Evolutionary conservation across 53 echinoderm and acorn worm genomes (phyloP), one percentile per base, ranked within the genome.

Genomic region (Henricia sp.): DNA sequence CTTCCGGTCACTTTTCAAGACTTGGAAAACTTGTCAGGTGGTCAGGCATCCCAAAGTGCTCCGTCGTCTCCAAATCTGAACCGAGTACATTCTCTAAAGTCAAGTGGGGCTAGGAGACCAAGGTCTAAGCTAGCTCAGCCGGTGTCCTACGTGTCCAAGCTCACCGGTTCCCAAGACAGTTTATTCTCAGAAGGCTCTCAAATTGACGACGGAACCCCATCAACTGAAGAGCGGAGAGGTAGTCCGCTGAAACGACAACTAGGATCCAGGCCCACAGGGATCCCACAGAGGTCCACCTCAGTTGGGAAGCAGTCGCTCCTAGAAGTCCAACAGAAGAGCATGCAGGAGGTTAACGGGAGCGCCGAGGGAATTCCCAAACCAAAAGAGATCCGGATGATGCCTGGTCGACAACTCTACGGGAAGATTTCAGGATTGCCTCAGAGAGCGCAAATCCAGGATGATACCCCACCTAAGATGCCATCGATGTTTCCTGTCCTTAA

Each of bases 41-140:
- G 63, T 60, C 20, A 62, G 48, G 48, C 19, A 27, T 36, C 80
- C 44, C 33, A 57, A 23, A 64, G 13, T 12, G 23, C 25, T 3
- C 36, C 43, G 20, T 28, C 27, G 12, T 80, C 80, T 32, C 63
- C 63, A n/a, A 63, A 23, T 36, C 48, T 17, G 20, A 80, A 80
- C 36, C 48, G 63, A 38, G 64, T 1, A 20, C n/a, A 20, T 30
- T 6, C 30, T 46, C 80, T 36, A n/a, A 80, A 40, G 33, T 9
- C 40, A 10, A 37, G 63, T 64, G 40, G 64, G 43, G 20, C 63
- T 11, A 86, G 76, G 76, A n/a, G n/a, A n/a, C n/a, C n/a, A n/a
- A 74, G 55, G 34, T 75, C 86, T 6, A 74, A 76, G 75, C 75
- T 86, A 27, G 44, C 32, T 19, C 75, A 67, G 29, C 86, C 86